phyloP scores from a whole-genome alignment of 2,888 invertebrate species.

The Leptinotarsa tumamoca region DNA sequence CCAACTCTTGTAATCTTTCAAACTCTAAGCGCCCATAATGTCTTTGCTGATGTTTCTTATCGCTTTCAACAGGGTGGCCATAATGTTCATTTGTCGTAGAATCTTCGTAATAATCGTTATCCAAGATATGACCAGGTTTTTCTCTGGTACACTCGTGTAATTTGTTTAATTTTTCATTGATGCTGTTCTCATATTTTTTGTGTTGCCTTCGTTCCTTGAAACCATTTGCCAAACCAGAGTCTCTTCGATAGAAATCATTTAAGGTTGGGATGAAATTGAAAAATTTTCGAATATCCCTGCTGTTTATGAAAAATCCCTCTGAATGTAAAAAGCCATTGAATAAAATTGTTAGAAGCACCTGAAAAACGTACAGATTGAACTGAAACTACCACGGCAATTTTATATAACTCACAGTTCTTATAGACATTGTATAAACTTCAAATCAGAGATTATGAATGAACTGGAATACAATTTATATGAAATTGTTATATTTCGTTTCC shows the following conservation, averaged over 20 bases:
- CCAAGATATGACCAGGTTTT: slow-evolving; percentile 7
- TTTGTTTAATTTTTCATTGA: slow-evolving; percentile 29
- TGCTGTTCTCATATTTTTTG: slow-evolving; percentile 28
- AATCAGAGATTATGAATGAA: not conserved
- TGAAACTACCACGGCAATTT: not conserved
- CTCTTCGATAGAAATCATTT: slow-evolving; percentile 24
- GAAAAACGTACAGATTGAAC: not conserved
- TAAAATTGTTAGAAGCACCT: not conserved
- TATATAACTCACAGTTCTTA: slow-evolving; percentile 3
- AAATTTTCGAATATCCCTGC: slow-evolving; percentile 17
- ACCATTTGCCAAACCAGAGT: not conserved
- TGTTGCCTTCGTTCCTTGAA: not conserved
- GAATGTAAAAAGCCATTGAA: slow-evolving; percentile 5
- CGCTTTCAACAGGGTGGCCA: not conserved
- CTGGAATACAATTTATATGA: slow-evolving; percentile 8
- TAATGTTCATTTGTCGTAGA: slow-evolving; percentile 13
- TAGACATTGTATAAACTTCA: not conserved
- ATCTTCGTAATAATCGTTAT: slow-evolving; percentile 18
- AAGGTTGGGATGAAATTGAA: slow-evolving; percentile 23
- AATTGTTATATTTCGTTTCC: not conserved
- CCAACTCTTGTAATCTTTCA: not conserved
- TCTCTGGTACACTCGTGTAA: not conserved
- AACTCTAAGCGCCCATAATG: not conserved
- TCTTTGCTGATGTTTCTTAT: not conserved
- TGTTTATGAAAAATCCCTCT: slow-evolving; percentile 24